Evolutionary conservation across 2,888 invertebrate genomes (phyloP), one percentile per base, ranked within the genome.

Genomic region (Cheilosia soror): DNA sequence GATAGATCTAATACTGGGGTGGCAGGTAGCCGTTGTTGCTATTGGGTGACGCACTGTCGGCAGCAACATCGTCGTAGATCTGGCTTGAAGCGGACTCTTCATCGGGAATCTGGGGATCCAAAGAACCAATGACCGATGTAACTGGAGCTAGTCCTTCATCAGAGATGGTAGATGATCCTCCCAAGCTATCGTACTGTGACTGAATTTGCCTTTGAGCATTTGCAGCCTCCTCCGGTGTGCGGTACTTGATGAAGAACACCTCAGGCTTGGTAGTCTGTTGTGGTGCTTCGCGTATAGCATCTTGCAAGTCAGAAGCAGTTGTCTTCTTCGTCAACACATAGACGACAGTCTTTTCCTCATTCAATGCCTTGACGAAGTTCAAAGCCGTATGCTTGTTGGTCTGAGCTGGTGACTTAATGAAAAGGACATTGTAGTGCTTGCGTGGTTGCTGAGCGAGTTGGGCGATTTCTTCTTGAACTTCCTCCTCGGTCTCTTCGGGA

Each of bases 221-320:
- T 73, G 88, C 87, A 2, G 92, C 92, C 86, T 92, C 92, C 88
- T 92, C 92, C 25, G 91, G 90, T 0, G 92, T 92, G 72, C 91
- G 91, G 65, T 92, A 92, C 81, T 92, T 92, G 78, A 92, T 92
- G 88, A 92, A 92, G 90, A 91, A 92, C 68, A 92, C 92, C 85
- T 92, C 92, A 13, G 92, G 92, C 85, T 92, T 92, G 83, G 89
- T 90, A 49, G 91, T 89, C 31, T 88, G 88, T 63, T 91, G 90
- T 33, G 91, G 91, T 2, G 89, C 89, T 40, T 91, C 90, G 65
- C 89, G 88, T 13, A 91, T 88, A 63, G 91, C 91, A 11, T 91
- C 91, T 84, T 91, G 91, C 73, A 91, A 77, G 60, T 91, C 91
- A 20, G 90, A 62, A 2, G 91, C 90, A 0, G 90, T 88, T 0